phyloP scores from a whole-genome alignment of 2,113 vertebrate species.

The Halichoeres trimaculatus region DNA sequence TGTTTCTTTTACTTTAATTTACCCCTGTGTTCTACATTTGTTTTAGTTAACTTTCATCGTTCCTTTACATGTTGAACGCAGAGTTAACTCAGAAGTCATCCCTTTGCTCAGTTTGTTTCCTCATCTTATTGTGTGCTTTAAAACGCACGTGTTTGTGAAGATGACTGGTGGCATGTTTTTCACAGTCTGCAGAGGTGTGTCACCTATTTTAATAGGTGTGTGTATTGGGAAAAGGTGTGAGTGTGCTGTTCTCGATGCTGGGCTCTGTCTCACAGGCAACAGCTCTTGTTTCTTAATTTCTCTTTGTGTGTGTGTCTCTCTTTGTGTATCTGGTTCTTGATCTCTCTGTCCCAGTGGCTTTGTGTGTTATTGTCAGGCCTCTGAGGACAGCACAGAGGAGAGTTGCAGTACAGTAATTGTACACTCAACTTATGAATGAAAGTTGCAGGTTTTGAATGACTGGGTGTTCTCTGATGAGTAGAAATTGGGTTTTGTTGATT shows the following conservation, averaged over 20 bases:
- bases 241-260: background rate
- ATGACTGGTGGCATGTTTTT: conserved; percentile 4
- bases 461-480: too few relatives aligned
- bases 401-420: background rate
- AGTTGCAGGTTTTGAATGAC: background rate
- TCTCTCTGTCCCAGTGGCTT: conserved; percentile 4
- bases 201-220: conserved; percentile 25
- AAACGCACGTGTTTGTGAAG: background rate
- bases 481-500: too few relatives aligned
- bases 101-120: background rate
- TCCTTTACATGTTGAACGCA: background rate
- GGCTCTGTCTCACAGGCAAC: conserved; percentile 26
- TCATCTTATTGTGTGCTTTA: background rate
- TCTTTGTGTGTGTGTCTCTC: background rate
- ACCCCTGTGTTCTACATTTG: background rate
- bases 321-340: background rate
- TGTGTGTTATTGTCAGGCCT: conserved; percentile 22
- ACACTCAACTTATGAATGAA: conserved; percentile 11
- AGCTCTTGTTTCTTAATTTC: conserved; percentile 21
- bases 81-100: background rate
- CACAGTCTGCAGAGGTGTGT: conserved; percentile 45
- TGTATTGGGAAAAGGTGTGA: conserved; percentile 21
- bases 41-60: background rate
- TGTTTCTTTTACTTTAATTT: too few relatives aligned
- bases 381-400: conserved; percentile 12